These are phyloP conservation scores for Theocolax elegans DNA, from an alignment of 1,140 invertebrate species.

Conservation along the genomic window DNA sequence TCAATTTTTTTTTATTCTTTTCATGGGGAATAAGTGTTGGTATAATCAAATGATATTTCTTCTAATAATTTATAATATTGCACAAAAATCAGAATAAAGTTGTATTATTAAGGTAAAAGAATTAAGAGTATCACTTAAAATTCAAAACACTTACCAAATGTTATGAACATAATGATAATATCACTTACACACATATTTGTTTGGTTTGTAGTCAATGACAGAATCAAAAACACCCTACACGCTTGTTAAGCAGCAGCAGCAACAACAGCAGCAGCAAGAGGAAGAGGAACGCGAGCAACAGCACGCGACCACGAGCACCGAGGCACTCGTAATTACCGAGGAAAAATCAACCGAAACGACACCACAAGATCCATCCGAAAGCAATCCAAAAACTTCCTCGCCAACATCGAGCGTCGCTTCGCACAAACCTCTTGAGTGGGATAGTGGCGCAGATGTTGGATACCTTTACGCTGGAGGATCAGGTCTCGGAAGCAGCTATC, in stretches of 20 bases:
- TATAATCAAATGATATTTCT: too few species aligned
- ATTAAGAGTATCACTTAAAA: too few species aligned
- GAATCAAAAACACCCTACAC: conserved; percentile 47
- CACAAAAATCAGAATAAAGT: too few species aligned
- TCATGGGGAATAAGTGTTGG: too few species aligned
- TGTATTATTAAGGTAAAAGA: too few species aligned
- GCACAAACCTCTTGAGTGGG: conserved; percentile 78
- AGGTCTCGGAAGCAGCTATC: not conserved
- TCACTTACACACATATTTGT: too few species aligned
- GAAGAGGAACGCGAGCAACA: too few species aligned
- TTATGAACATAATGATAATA: too few species aligned
- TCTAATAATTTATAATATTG: too few species aligned
- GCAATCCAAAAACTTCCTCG: conserved; percentile 61
- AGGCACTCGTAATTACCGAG: conserved; percentile 16
- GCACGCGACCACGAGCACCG: conserved; percentile 20
- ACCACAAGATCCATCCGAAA: not conserved
- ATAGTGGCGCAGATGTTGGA: conserved; percentile 81
- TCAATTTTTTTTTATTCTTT: too few species aligned
- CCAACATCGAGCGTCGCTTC: conserved; percentile 75
- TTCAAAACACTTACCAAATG: too few species aligned
- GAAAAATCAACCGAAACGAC: not conserved
- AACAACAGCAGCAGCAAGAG: conserved; percentile 34
- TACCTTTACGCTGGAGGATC: conserved; percentile 61
- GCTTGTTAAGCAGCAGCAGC: conserved; percentile 39
- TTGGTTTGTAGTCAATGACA: conserved; percentile 38